Base-by-base conservation (phyloP, 2,888 invertebrate genomes). In the Nymphalis c-album region DNA sequence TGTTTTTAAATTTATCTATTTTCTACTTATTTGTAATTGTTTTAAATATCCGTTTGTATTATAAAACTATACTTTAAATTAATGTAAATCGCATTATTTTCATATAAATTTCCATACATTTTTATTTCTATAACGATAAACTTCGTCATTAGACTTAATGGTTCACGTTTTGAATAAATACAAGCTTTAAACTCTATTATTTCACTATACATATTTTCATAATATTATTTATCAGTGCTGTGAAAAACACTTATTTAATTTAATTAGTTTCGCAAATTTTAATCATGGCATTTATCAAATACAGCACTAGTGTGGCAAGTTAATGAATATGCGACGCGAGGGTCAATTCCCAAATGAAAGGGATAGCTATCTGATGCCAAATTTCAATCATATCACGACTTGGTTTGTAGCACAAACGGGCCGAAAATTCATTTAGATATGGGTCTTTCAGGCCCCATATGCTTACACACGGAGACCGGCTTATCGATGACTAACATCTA, bases 381-480 rank as follows among this genome's bases (percentile, higher is more conserved):
- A 85, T 87, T 89, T 87, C 89, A 90, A 90, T 90, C 87, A 84
- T 80, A 81, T 79, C 80, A 78, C 81, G 88, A 88, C 84, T 89
- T 88, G 76, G 82, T 84, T 85, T 86, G 85, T 85, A 85, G 85
- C 80, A 80, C 78, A 80, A 57, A 77, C 75, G 83, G 69, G 60
- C 81, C 81, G 79, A 83, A 83, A 80, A 81, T 86, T 82, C 81
- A 82, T 81, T 81, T 71, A 73, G 69, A 73, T 74, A 80, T 71
- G 76, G 77, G 77, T 80, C 82, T 83, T 83, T 84, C 78, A 83
- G 81, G 80, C 80, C 62, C 65, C 69, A 69, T 77, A 40, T 73
- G 74, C 77, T 75, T 75, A 69, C 77, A 73, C 74, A 76, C 74
- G 74, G 74, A 77, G 80, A 79, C 77, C 76, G 76, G 79, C 81